Percentiles rank a stretch among this genome's conserved stretches.
Evolutionary conservation across 2,113 vertebrate genomes (phyloP).

Genomic region (Prochilodus magdalenae): DNA sequence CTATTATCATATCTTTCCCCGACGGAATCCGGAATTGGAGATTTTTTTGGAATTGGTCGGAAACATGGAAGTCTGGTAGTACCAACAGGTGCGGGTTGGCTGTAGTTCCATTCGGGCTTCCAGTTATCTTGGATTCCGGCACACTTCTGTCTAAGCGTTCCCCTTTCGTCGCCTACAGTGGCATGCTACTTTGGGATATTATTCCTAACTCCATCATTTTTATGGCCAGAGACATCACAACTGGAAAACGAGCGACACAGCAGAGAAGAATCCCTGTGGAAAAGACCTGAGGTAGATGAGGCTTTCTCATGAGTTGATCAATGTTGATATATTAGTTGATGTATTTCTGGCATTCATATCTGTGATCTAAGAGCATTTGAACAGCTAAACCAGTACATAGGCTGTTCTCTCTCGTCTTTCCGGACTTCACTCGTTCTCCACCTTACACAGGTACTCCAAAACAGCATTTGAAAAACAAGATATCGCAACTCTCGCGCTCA

Average conservation of each 20-base stretch:
- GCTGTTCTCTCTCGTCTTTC: not conserved
- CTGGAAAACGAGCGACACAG: conserved; percentile 36
- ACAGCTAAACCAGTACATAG: no score
- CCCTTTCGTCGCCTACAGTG: conserved; percentile 22
- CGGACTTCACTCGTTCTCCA: not conserved
- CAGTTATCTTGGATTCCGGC: not conserved
- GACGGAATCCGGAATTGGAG: conserved; percentile 29
- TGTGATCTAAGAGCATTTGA: no score
- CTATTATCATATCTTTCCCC: not conserved
- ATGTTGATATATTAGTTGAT: no score
- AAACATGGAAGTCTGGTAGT: no score
- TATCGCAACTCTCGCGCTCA: not conserved
- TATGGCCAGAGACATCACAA: conserved; percentile 60
- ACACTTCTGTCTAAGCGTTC: not conserved
- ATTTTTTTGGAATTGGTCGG: no score
- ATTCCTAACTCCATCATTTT: conserved; percentile 34
- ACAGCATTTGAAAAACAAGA: not conserved
- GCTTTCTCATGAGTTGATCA: no score
- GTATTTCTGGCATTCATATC: no score
- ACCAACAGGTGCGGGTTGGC: no score
- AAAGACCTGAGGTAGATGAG: conserved; percentile 62
- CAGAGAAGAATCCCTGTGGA: conserved; percentile 52
- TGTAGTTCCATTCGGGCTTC: no score
- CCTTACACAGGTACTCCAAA: not conserved
- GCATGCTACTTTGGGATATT: conserved; percentile 56